These are phyloP conservation scores for Lithophane ornitopus DNA, from an alignment of 2,888 invertebrate species.

Conservation along the genomic window DNA sequence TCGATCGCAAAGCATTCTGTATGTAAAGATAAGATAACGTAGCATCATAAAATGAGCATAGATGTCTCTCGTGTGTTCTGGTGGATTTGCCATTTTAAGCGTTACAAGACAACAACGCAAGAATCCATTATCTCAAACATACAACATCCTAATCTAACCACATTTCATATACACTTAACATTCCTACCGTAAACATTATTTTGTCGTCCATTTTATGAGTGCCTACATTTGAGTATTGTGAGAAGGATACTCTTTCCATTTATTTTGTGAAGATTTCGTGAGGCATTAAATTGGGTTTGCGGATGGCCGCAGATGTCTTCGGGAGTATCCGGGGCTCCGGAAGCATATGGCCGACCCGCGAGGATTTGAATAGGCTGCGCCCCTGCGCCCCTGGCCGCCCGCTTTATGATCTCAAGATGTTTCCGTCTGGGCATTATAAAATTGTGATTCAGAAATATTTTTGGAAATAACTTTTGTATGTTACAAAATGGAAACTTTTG, in stretches of 20 bases:
- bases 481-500: background rate
- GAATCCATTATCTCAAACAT: background rate
- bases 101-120: background rate
- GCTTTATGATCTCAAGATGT: conserved; percentile 48
- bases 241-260: conserved; percentile 76
- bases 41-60: background rate
- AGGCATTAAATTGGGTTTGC: conserved; percentile 87
- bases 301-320: conserved; percentile 85
- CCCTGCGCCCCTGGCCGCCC: conserved; percentile 48
- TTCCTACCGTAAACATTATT: conserved; percentile 49
- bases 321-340: conserved; percentile 74
- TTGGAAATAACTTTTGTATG: conserved; percentile 14
- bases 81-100: background rate
- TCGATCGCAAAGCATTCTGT: no score
- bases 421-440: conserved; percentile 43
- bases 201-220: conserved; percentile 55
- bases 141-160: background rate
- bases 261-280: conserved; percentile 85
- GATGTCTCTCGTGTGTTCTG: background rate
- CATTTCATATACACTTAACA: conserved; percentile 33
- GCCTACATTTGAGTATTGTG: conserved; percentile 62
- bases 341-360: conserved; percentile 71
- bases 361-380: conserved; percentile 77
- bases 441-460: conserved; percentile 37
- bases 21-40: background rate